Base-by-base conservation (phyloP, 2,113 vertebrate genomes). In the Podiceps cristatus region DNA sequence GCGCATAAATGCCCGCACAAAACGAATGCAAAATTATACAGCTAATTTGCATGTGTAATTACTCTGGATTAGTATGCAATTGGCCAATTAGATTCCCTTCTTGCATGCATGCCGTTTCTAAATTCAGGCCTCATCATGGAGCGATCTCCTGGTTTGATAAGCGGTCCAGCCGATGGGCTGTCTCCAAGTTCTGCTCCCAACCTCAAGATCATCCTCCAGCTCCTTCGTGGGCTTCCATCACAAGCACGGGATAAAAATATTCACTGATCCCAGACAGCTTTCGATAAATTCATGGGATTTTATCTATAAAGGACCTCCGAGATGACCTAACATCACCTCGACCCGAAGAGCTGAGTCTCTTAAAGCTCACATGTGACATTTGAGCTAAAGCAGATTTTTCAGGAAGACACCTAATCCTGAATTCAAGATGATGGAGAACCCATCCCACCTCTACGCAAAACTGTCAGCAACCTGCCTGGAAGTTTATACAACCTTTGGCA, bases 21-120 rank as follows among this genome's bases (percentile, higher is more conserved):
- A 91, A 93, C 0, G 3, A 88, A 88, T 81, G 88, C 84, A 95
- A 91, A 91, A 77, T 33, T n/a, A 79, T 45, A 42, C 53, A 7
- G 24, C 22, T 56, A 62, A 85, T 91, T 88, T 93, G 59, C 88
- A 77, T 77, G 66, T 10, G 44, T 62, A 91, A 91, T 93, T 81
- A 35, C 69, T 55, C n/a, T 29, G 79, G 85, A 93, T 91, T 91
- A 91, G 88, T 85, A 91, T 86, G 88, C 91, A 93, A 85, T 53
- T 85, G 91, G 88, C 63, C 91, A 95, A 94, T 84, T 88, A 93
- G 63, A 95, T 74, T 84, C 68, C 60, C 69, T 85, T 81, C 85
- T 76, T 76, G 79, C 88, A 85, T 60, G 73, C 24, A 50, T 33
- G 42, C 35, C 2, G 2, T 45, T 76, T 52, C 64, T 67, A 62